These are phyloP conservation scores for Rynchops niger DNA, from an alignment of 2,113 vertebrate genomes.

Conservation along the genomic window DNA sequence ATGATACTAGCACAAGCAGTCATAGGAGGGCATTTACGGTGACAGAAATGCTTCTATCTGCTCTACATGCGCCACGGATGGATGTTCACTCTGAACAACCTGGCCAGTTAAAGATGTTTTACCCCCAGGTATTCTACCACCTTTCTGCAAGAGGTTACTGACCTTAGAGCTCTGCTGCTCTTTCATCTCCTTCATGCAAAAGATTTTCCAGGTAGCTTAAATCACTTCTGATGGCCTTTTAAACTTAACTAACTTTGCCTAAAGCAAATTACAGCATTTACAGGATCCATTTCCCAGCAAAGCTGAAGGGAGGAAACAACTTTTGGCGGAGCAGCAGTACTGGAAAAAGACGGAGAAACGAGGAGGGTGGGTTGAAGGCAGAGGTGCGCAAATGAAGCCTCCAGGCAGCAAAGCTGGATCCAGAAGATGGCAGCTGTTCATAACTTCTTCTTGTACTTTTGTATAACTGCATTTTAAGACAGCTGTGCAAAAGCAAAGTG, in stretches of 20 bases:
- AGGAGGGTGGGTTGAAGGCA: background rate
- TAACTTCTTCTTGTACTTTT: background rate
- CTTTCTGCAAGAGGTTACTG: background rate
- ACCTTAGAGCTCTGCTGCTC: background rate
- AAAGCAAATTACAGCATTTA: constrained; percentile 38
- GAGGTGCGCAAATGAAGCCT: background rate
- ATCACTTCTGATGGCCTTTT: constrained; percentile 31
- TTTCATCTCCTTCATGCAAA: constrained; percentile 22
- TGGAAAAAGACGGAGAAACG: background rate
- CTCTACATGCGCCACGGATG: background rate
- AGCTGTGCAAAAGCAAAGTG: background rate
- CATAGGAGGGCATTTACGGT: background rate
- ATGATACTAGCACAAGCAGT: background rate
- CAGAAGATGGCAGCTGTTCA: background rate
- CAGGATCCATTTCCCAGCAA: background rate
- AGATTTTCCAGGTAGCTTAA: constrained; percentile 5
- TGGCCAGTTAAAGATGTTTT: background rate
- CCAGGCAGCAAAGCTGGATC: background rate
- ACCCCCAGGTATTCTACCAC: background rate
- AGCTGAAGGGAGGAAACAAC: background rate
- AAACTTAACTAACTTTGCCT: constrained; percentile 34
- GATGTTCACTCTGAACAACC: background rate
- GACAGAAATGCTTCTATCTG: background rate
- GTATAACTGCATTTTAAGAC: background rate
- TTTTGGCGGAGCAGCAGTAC: background rate